These are phyloP conservation scores for Henicopernis longicauda DNA, from an alignment of 2,113 vertebrate genomes.

Conservation along the genomic window DNA sequence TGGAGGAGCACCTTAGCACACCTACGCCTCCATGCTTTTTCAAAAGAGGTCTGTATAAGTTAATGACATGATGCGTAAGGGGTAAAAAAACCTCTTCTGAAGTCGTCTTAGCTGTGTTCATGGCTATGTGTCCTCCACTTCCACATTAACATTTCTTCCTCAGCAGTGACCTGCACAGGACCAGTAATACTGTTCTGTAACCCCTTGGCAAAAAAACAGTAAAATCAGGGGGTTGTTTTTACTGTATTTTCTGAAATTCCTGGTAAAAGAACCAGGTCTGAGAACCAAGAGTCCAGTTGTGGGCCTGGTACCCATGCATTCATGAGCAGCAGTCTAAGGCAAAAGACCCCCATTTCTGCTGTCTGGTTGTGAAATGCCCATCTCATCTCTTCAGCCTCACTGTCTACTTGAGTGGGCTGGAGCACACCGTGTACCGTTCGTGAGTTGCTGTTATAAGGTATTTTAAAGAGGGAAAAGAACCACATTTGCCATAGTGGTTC, in stretches of 20 bases:
- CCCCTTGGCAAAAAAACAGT: not conserved
- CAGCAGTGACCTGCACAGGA: not conserved
- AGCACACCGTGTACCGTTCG: fast-evolving
- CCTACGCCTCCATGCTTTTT: fast-evolving
- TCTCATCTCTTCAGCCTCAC: not conserved
- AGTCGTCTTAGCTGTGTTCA: not conserved
- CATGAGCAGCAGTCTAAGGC: not conserved
- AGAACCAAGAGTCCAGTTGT: not conserved
- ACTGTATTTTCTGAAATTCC: not conserved
- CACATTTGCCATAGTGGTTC: not conserved
- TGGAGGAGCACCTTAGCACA: fast-evolving
- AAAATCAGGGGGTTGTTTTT: fast-evolving
- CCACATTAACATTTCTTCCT: fast-evolving
- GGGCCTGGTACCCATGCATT: not conserved
- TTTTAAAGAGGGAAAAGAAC: not conserved
- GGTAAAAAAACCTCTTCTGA: not conserved
- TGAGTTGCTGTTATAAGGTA: fast-evolving
- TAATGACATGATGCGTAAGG: fast-evolving
- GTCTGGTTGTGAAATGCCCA: not conserved
- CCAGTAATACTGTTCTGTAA: fast-evolving
- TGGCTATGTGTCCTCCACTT: not conserved
- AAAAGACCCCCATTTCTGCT: not conserved
- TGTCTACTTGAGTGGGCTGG: not conserved
- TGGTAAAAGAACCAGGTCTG: not conserved
- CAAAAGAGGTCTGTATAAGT: fast-evolving